Evolutionary conservation across 2,113 vertebrate species (phyloP).

Genomic region (Tachycineta bicolor): DNA sequence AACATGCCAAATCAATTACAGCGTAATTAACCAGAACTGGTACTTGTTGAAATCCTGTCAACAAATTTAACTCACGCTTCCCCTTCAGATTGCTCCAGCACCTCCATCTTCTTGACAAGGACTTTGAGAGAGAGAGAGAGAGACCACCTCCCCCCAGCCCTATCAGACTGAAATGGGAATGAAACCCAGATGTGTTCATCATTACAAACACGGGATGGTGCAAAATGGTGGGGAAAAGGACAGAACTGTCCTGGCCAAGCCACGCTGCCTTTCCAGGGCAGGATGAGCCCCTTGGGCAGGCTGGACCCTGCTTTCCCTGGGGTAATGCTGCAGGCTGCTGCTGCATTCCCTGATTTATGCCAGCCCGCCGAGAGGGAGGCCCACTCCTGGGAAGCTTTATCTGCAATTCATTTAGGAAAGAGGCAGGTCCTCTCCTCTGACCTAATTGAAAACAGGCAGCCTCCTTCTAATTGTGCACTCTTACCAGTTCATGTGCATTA

Average conservation of each 20-base stretch:
- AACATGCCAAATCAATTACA: slow-evolving; percentile 22
- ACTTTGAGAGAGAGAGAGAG: background rate
- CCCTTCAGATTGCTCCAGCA: background rate
- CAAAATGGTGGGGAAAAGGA: background rate
- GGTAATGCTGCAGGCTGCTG: background rate
- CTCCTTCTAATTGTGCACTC: slow-evolving; percentile 6
- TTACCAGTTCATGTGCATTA: background rate
- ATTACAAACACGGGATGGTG: background rate
- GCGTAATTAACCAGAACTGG: slow-evolving; percentile 30
- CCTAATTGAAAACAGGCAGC: slow-evolving; percentile 44
- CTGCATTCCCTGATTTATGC: background rate
- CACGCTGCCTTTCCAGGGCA: background rate
- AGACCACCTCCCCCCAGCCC: background rate
- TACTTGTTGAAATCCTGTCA: slow-evolving; percentile 40
- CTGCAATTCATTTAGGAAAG: slow-evolving; percentile 53
- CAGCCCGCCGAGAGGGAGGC: background rate
- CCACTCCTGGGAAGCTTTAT: slow-evolving; percentile 16
- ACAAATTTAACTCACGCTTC: slow-evolving; percentile 4
- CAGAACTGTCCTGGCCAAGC: background rate
- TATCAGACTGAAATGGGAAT: background rate
- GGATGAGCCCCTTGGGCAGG: background rate
- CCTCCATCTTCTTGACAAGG: background rate
- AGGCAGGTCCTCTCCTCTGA: slow-evolving; percentile 22
- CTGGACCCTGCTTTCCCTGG: background rate
- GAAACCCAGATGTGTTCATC: slow-evolving; percentile 12